Base-by-base conservation (phyloP, 2,888 invertebrate genomes). In the Cotesia congregata region DNA sequence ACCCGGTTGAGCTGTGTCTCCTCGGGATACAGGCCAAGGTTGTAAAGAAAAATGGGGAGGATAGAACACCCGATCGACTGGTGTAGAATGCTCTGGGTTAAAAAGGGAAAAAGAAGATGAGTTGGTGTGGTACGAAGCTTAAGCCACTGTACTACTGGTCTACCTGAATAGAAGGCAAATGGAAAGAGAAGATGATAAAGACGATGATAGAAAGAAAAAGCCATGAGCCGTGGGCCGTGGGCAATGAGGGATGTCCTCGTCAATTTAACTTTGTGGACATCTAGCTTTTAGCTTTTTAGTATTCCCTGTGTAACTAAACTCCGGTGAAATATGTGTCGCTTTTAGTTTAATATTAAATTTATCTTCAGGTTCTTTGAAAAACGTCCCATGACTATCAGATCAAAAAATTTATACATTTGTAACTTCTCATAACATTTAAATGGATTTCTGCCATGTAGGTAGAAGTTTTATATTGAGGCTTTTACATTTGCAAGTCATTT, bases 11-110 rank as follows among this genome's bases (percentile, higher is more conserved):
- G 76, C 72, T 74, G 75, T 72, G 75, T 72, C 79, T 80, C 77
- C 68, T 76, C 77, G 78, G 77, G 80, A 82, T 82, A 81, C 76
- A 67, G 82, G 81, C 82, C 82, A 82, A 81, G 82, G 82, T 80
- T 82, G 79, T 74, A 12, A 12, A 12, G 75, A 75, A 76, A 75
- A 79, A 76, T 78, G 80, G 78, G 80, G 70, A 78, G 77, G 77
- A 50, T 50, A 67, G 77, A 72, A 70, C 40, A 60, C 70, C 77
- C 77, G 77, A 75, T 76, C 80, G 79, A 73, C 67, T 65, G 61
- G 67, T 30, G 30, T 30, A 30, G 30, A 30, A 30, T 30, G 2
- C 71, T 59, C 40, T 30, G 5, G 15, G 30, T 38, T 60, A 40
- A 62, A 7, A 65, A 17, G 59, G 6, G 30, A 50, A 59, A 50